These are phyloP conservation scores for Haliclona indistincta DNA, from an alignment of 37 sponge, comb jelly and placozoan genomes.

Conservation along the genomic window DNA sequence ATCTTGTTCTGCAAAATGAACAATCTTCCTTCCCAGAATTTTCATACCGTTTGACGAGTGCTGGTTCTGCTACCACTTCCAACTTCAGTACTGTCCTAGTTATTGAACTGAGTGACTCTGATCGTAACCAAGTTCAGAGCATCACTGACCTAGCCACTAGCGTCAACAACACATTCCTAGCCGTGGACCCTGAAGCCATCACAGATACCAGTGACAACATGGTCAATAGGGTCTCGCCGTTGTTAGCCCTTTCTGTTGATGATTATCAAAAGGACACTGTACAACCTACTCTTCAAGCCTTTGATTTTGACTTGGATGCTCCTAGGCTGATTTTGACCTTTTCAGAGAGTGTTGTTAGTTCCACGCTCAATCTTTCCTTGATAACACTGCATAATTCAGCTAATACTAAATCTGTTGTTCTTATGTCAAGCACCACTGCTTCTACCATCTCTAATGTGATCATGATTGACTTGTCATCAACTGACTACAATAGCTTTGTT, in stretches of 20 bases:
- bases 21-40: constrained; percentile 61
- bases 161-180: constrained; percentile 61
- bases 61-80: constrained; percentile 15
- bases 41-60: constrained; percentile 28
- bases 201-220: constrained; percentile 84
- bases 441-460: constrained; percentile 31
- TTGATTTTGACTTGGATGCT: constrained; percentile 66
- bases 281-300: constrained; percentile 50
- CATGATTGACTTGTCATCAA: constrained; percentile 24
- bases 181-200: constrained; percentile 79
- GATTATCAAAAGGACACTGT: constrained; percentile 55
- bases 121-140: constrained; percentile 59
- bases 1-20: constrained; percentile 65
- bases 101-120: constrained; percentile 41
- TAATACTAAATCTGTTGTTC: constrained; percentile 3
- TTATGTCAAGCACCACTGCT: constrained; percentile 30
- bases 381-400: constrained; percentile 35
- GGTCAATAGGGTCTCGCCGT: constrained; percentile 67
- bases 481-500: constrained; percentile 54
- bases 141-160: constrained; percentile 54
- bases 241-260: constrained; percentile 48
- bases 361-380: constrained; percentile 62
- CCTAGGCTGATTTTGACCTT: constrained; percentile 62
- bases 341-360: constrained; percentile 65
- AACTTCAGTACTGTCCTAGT: constrained; percentile 58